Evolutionary conservation across 2,113 vertebrate genomes (phyloP).

Genomic region (Cariama cristata): DNA sequence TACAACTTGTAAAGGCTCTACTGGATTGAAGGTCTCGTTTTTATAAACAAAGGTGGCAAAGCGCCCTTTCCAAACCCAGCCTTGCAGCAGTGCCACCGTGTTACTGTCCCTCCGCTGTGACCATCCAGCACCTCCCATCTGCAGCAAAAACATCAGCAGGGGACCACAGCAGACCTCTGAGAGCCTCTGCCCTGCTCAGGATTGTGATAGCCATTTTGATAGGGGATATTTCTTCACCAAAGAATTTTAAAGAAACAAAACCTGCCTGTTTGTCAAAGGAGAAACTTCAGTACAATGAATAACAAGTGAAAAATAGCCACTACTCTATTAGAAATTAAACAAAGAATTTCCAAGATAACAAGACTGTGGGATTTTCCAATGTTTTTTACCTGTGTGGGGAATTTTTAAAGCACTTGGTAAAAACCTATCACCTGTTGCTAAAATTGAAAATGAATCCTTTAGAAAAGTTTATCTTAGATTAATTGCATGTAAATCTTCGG

Average conservation of each 20-base stretch:
- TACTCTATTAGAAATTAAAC: neutral
- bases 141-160: neutral
- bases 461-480: neutral
- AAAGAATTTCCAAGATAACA: neutral
- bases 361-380: accelerated
- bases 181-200: neutral
- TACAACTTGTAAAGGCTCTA: neutral
- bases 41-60: neutral
- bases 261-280: neutral
- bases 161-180: accelerated
- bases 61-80: neutral
- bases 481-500: neutral
- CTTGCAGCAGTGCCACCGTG: accelerated
- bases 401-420: neutral
- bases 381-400: neutral
- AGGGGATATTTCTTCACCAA: neutral
- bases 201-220: neutral
- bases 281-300: neutral
- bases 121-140: neutral
- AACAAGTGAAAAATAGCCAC: neutral
- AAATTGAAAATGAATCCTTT: neutral
- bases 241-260: neutral
- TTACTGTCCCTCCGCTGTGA: neutral
- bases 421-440: neutral
- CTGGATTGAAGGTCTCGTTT: neutral